Percentiles rank a stretch among this genome's conserved stretches.
Evolutionary conservation across 92 coral and sea anemone species (phyloP).

Genomic region (Epizoanthus rinbou): DNA sequence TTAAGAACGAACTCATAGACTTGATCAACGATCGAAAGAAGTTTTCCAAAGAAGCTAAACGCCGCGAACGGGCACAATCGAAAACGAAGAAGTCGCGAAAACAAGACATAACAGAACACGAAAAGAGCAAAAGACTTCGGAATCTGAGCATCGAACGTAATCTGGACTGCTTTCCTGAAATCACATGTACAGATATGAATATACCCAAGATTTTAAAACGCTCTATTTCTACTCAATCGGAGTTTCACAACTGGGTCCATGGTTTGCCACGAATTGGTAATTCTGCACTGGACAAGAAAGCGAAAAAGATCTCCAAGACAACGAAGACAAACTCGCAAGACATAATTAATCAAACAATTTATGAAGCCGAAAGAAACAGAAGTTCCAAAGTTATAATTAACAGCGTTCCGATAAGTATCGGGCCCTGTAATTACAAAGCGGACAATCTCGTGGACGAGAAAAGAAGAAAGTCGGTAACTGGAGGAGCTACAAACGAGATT

Average conservation of each 20-base stretch:
- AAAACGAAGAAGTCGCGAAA: not conserved
- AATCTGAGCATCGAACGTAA: conserved; percentile 34
- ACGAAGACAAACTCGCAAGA: not conserved
- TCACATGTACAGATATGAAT: conserved; percentile 69
- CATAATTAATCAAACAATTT: not conserved
- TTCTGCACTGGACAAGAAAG: not conserved
- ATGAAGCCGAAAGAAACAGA: conserved; percentile 33
- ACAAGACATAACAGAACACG: not conserved
- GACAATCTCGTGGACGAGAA: not conserved
- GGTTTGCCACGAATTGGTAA: conserved; percentile 62
- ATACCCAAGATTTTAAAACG: conserved; percentile 72
- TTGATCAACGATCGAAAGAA: conserved; percentile 60
- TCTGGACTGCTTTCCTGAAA: conserved; percentile 48
- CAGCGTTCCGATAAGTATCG: conserved; percentile 42
- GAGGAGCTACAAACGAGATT: not conserved
- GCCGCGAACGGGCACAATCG: not conserved
- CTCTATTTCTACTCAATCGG: conserved; percentile 67
- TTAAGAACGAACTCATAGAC: conserved; percentile 62
- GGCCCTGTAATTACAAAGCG: not conserved
- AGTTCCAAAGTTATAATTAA: conserved; percentile 60
- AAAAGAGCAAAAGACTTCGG: conserved; percentile 49
- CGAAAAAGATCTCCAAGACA: not conserved
- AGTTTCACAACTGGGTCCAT: conserved; percentile 71
- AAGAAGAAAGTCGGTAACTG: not conserved
- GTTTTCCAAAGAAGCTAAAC: conserved; percentile 54